Percentiles rank a stretch among this genome's conserved stretches.
Conservation (phyloP, 2,113 vertebrate species). For the Hypocryptadius cinnamomeus region DNA sequence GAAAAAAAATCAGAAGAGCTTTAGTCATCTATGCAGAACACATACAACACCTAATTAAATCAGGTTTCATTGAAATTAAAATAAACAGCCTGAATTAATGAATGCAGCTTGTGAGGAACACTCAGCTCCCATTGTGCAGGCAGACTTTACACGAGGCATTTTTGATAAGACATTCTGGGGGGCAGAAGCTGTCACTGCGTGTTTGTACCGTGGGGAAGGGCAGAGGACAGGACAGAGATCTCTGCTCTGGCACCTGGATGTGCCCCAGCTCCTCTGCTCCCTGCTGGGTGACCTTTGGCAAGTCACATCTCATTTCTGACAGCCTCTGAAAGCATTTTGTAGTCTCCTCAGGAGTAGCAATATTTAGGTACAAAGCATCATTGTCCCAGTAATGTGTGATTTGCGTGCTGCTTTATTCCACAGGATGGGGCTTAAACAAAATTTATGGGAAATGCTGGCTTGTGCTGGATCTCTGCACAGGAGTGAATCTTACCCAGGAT, state of each 20-base stretch:
- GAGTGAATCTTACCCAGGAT: constrained; percentile 11
- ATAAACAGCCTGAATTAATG: constrained; percentile 35
- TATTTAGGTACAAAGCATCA: neutral
- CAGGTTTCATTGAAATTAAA: constrained; percentile 58
- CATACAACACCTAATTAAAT: constrained; percentile 53
- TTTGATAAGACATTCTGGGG: neutral
- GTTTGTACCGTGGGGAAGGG: fast-evolving
- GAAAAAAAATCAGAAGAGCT: neutral
- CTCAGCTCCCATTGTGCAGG: neutral
- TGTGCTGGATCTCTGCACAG: constrained; percentile 52
- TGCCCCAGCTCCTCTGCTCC: neutral
- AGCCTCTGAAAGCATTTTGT: neutral
- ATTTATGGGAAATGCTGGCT: neutral
- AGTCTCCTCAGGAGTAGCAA: neutral
- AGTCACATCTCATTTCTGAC: neutral
- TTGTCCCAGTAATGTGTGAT: neutral
- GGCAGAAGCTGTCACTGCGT: neutral
- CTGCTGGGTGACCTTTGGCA: neutral
- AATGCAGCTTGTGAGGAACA: neutral
- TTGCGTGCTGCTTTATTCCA: neutral
- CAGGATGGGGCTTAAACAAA: neutral
- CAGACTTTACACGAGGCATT: neutral
- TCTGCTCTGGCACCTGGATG: neutral
- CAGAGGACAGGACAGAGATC: neutral
- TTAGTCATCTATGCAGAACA: constrained; percentile 11